These are phyloP conservation scores for Sebastes nivosus DNA, from an alignment of 2,797 vertebrate species.

Conservation along the genomic window DNA sequence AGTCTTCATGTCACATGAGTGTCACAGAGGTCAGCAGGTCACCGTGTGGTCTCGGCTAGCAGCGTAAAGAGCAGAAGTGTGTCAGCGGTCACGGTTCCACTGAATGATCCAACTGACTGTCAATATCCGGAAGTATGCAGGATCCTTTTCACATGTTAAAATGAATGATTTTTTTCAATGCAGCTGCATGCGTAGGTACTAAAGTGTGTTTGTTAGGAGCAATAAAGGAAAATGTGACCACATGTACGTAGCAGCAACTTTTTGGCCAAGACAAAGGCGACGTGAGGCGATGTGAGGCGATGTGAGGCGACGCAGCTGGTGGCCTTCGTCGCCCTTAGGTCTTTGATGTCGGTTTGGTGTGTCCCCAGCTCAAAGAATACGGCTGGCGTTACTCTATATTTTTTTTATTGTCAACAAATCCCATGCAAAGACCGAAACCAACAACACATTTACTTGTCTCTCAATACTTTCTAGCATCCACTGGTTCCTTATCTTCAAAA, in stretches of 20 bases:
- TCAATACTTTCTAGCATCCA: neutral
- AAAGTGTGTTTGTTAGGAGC: neutral
- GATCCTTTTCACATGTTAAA: conserved; percentile 8
- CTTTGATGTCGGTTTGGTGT: too few relatives aligned
- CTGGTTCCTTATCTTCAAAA: neutral
- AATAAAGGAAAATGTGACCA: neutral
- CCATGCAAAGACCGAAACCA: neutral
- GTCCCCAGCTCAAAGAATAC: too few relatives aligned
- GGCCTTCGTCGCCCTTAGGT: too few relatives aligned
- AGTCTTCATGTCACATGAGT: conserved; percentile 29
- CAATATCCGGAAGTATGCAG: neutral
- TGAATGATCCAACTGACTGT: neutral
- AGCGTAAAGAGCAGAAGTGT: neutral
- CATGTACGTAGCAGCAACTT: neutral
- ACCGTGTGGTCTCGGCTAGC: neutral
- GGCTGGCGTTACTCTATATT: neutral
- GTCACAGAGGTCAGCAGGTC: conserved; percentile 30
- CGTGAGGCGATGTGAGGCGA: too few relatives aligned
- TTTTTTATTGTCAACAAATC: neutral
- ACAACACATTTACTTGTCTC: too few relatives aligned
- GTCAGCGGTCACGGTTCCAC: conserved; percentile 6
- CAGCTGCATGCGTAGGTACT: neutral
- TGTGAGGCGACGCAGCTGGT: too few relatives aligned
- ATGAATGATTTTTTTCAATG: neutral
- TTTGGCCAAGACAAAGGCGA: too few relatives aligned